Evolutionary conservation across 1,140 invertebrate species (phyloP), one percentile per base, ranked within the genome.

Genomic region (Daktulosphaira vitifoliae): DNA sequence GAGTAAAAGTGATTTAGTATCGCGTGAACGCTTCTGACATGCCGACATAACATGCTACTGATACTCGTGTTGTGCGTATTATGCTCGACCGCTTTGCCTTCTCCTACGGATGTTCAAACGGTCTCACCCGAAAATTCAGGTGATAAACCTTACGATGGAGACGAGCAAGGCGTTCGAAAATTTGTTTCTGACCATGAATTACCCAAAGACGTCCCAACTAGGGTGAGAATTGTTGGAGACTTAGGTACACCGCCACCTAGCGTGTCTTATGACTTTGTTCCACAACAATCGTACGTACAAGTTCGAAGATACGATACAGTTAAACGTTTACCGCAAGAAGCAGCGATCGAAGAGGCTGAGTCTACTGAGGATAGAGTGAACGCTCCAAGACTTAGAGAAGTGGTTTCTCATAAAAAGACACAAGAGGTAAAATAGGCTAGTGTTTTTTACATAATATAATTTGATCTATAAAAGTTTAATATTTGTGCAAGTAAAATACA

Each of bases 321-420:
- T 22, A 80, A 81, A 71, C 79, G 81, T 69, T 66, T 85, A 33
- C 85, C 85, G 0, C 50, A 75, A 73, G 69, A 74, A 74, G 77
- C 79, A 18, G 81, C 82, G 1, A 72, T 81, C 15, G 71, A 76
- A 49, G 78, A 79, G 66, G 81, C 82, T 0, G 73, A 75, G 15
- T 82, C 77, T 3, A 76, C 77, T 2, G 82, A 85, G 65, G 82
- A 85, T 70, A 74, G 78, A 65, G 70, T 74, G 66, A 82, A 83
- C 69, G 82, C 82, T 4, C 78, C 80, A 0, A 74, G 84, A 66
- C 74, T 88, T 29, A 76, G 79, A 44, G 81, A 86, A 76, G 79
- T 84, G 3, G 78, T 87, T 0, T 83, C 80, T 50, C 82, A 84
- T 68, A 79, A 80, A n/a, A 87, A 85, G 75, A 78, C 81, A 3